These are phyloP conservation scores for Stomatorhinus ivindoensis DNA, from an alignment of 2,113 vertebrate species.

Conservation along the genomic window DNA sequence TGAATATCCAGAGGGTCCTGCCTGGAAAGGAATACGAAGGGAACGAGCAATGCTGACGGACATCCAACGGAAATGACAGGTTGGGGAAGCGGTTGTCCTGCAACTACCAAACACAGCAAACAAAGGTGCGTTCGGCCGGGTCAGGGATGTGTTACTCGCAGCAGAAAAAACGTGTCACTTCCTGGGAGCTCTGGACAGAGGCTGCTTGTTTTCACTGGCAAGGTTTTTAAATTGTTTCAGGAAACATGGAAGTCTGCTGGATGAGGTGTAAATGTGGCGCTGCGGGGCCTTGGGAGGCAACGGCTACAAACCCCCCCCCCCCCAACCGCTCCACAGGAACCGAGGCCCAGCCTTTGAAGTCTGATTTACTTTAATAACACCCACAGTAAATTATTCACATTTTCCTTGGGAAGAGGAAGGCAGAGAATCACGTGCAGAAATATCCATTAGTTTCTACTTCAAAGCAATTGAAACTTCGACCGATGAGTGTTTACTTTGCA, in stretches of 20 bases:
- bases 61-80: not conserved
- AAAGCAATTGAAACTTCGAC: conserved; percentile 19
- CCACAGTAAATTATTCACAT: conserved; percentile 19
- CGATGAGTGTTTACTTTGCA: conserved; percentile 19
- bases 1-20: not conserved
- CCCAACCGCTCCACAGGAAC: not conserved
- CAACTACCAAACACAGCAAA: not conserved
- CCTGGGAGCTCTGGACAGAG: not conserved
- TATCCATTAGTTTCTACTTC: conserved; percentile 24
- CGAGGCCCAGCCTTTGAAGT: conserved; percentile 17
- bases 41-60: not conserved
- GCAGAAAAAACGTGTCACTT: not conserved
- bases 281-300: not conserved
- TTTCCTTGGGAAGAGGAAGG: not conserved
- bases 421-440: conserved; percentile 8
- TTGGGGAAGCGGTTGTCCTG: not conserved
- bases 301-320: not conserved
- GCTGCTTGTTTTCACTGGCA: not conserved
- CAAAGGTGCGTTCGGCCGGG: not conserved
- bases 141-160: not conserved
- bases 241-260: not conserved
- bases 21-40: not conserved
- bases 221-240: not conserved
- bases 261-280: not conserved
- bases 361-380: conserved; percentile 16